Base-by-base conservation (phyloP, 1,140 invertebrate species). In the Zaprionus nigranus region DNA sequence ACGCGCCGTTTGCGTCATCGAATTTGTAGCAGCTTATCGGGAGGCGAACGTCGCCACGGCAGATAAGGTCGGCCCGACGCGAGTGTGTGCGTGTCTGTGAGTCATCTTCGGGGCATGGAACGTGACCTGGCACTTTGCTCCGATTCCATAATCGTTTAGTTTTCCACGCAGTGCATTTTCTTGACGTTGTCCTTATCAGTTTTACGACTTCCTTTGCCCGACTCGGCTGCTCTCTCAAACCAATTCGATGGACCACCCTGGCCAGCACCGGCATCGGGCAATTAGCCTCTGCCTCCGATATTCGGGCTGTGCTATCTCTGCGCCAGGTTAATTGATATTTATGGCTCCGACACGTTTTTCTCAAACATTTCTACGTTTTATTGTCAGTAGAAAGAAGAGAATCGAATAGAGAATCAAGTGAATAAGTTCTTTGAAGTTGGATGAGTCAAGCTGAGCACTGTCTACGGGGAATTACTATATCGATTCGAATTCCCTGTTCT, bases 291-390 rank as follows among this genome's bases (percentile, higher is more conserved):
- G 61, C 54, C 76, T 79, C 57, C 51, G 56, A 58, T 61, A 51
- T 56, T 73, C 65, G 62, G 58, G 56, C 78, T 56, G 40, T 58
- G 46, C 66, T 77, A 73, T 77, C 69, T 59, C 72, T 83, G 40
- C 80, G 83, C 80, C 68, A 59, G 57, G 80, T 67, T 88, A 86
- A 86, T 86, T 86, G 80, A 83, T 86, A 86, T 86, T 86, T 86
- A 86, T 86, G 43, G 77, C 53, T 82, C 54, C 40, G 80, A 77
- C 83, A 88, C 73, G 83, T 83, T 86, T 68, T 34, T 34, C 66
- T 30, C 63, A 40, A 70, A 75, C 49, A 28, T 17, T 70, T 43
- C 15, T 34, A 30, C 30, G 7, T 56, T 74, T 69, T 62, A 68
- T 61, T 62, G 57, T 65, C 57, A 53, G 46, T 53, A 51, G 59